Base-by-base conservation (phyloP, 2,888 invertebrate genomes). In the Linnaemya vulpina region DNA sequence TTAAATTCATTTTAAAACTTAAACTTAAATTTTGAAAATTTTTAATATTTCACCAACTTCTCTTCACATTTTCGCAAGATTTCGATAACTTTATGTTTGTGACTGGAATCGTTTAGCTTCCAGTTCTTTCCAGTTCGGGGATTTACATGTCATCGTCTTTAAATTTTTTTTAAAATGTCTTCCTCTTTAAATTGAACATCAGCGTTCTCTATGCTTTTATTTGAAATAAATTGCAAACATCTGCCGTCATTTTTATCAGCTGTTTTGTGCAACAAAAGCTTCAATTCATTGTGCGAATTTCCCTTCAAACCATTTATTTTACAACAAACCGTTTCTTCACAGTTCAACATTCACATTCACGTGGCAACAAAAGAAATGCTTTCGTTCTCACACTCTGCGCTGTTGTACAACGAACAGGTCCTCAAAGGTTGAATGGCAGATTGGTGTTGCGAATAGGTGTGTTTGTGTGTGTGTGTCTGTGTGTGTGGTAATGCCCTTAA, bases 341-440 rank as follows among this genome's bases (percentile, higher is more conserved):
- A 55, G 70, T 71, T 79, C 58, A 65, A 73, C 58, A 58, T 73
- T 65, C 53, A 63, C 51, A 43, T 63, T n/a, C 63, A 55, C 38
- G 17, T 62, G 25, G 17, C n/a, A 46, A 22, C 0, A 38, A 38
- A 55, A 60, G 10, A 17, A 40, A 30, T 25, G 25, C 49, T 67
- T 60, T 46, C 35, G 58, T 43, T 40, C 53, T 3, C 11, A 62
- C 10, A 17, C n/a, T 30, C 30, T 17, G 55, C 17, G n/a, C 9
- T 8, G 7, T 40, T 53, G 15, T 55, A 22, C 22, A 8, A 4
- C 15, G 1, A 15, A 15, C 8, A 25, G n/a, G 25, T 58, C 13
- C 30, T 30, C 11, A 17, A 20, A 35, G 3, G 35, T 35, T 30
- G 55, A 58, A 17, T 58, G 20, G 17, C 9, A 0, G 5, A 25